Conservation (phyloP, 2,888 invertebrate species). For the Phalera bucephala region DNA sequence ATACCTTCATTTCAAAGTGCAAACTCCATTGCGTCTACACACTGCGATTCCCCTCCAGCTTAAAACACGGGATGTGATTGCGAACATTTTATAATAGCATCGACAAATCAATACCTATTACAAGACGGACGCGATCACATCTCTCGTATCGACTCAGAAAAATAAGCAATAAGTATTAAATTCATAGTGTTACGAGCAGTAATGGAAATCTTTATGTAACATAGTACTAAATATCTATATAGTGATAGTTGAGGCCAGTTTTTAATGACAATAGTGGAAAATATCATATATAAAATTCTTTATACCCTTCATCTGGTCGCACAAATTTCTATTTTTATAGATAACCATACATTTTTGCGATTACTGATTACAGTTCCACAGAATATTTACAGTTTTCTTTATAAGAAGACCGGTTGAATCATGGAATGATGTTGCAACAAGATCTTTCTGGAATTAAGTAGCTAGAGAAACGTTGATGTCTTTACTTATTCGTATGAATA, state of each 20-base stretch:
- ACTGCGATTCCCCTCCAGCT: conserved; percentile 21
- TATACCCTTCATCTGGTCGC: conserved; percentile 27
- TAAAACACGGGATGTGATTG: conserved; percentile 21
- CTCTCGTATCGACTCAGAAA: conserved; percentile 26
- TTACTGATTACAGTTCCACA: conserved; percentile 9
- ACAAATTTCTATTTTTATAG: conserved; percentile 9
- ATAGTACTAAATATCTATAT: conserved; percentile 41
- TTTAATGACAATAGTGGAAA: conserved; percentile 52
- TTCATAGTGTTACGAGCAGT: conserved; percentile 35
- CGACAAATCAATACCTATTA: conserved; percentile 23
- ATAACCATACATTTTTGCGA: conserved; percentile 18
- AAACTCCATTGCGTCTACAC: conserved; percentile 16
- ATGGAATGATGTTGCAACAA: conserved; percentile 12
- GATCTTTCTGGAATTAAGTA: background rate
- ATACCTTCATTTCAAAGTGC: conserved; percentile 9
- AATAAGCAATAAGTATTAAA: conserved; percentile 30
- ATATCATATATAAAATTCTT: conserved; percentile 20
- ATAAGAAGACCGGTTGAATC: conserved; percentile 14
- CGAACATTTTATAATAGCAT: conserved; percentile 33
- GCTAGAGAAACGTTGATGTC: no score
- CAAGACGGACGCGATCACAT: conserved; percentile 30
- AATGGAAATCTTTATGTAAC: conserved; percentile 34
- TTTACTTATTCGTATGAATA: no score
- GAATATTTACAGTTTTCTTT: conserved; percentile 10
- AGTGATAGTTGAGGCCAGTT: conserved; percentile 71